A percentile compares a stretch with the other conserved stretches of the same genome.
Evolutionary conservation across 2,113 vertebrate genomes (phyloP).

Genomic region (Falcunculus frontatus): DNA sequence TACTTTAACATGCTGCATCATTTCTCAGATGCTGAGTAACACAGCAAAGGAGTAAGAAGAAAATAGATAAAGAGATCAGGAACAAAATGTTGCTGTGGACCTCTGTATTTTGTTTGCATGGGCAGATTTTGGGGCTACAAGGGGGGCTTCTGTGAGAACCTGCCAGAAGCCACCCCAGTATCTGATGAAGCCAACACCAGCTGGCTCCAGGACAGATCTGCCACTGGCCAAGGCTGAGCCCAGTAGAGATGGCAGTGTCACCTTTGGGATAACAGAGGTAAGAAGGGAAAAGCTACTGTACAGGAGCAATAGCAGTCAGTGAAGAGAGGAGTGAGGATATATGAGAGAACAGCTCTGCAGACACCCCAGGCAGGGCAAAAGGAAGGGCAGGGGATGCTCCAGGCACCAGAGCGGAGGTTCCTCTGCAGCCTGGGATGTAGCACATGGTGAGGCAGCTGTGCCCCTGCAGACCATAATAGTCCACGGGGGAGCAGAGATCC

Average conservation of each 20-base stretch:
- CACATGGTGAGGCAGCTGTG: no score
- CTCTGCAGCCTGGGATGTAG: background rate
- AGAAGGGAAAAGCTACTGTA: background rate
- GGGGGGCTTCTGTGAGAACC: background rate
- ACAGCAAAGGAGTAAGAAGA: background rate
- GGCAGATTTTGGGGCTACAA: background rate
- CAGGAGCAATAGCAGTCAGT: background rate
- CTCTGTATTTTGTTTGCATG: background rate
- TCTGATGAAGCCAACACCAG: background rate
- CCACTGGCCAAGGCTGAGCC: background rate
- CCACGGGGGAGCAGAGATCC: background rate
- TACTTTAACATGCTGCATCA: background rate
- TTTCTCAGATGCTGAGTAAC: background rate
- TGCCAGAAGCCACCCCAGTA: background rate
- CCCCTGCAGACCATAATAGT: no score
- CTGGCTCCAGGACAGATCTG: fast-evolving
- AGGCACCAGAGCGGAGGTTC: background rate
- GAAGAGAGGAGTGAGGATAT: background rate
- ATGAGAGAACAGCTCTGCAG: background rate
- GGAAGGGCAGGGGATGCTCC: background rate
- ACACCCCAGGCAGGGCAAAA: background rate
- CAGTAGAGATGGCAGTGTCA: background rate
- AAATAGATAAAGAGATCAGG: background rate
- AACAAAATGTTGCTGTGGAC: background rate
- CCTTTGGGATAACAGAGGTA: background rate